Percentiles rank a stretch among this genome's conserved stretches.
These are phyloP conservation scores for Cataglyphis rosenhaueri DNA, from an alignment of 2,888 invertebrate genomes.

Conservation along the genomic window DNA sequence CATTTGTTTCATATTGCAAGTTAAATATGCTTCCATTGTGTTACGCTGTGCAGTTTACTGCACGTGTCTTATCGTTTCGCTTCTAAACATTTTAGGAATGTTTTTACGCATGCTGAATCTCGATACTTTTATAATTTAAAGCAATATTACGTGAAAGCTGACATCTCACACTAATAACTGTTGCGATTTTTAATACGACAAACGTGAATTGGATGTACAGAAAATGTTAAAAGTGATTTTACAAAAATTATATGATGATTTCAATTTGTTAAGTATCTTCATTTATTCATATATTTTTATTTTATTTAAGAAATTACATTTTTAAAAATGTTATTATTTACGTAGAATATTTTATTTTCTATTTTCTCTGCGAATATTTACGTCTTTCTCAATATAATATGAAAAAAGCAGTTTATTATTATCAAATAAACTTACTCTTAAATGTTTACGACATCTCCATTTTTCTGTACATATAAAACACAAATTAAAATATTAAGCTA, in stretches of 20 bases:
- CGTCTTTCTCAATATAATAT: too few relatives aligned
- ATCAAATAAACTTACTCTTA: background rate
- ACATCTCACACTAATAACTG: background rate
- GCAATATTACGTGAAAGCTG: background rate
- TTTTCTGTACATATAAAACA: background rate
- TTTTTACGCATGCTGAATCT: background rate
- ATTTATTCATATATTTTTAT: background rate
- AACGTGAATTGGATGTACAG: too few relatives aligned
- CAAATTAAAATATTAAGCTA: background rate
- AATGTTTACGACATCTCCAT: background rate
- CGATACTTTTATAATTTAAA: background rate
- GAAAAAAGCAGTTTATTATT: background rate
- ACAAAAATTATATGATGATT: background rate
- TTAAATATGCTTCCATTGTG: constrained; percentile 39
- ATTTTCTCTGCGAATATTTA: background rate
- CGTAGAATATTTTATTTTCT: background rate
- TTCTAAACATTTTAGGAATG: background rate
- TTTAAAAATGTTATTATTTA: background rate
- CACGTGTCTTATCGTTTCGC: constrained; percentile 32
- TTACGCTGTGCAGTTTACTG: constrained; percentile 45
- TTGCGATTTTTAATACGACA: too few relatives aligned
- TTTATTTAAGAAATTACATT: background rate
- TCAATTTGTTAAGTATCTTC: background rate
- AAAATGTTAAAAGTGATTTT: too few relatives aligned
- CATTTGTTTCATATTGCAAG: constrained; percentile 51